A percentile compares a stretch with the other conserved stretches of the same genome.
Evolutionary conservation across 2,113 vertebrate species (phyloP).

Genomic region (Chlamydotis undulata): DNA sequence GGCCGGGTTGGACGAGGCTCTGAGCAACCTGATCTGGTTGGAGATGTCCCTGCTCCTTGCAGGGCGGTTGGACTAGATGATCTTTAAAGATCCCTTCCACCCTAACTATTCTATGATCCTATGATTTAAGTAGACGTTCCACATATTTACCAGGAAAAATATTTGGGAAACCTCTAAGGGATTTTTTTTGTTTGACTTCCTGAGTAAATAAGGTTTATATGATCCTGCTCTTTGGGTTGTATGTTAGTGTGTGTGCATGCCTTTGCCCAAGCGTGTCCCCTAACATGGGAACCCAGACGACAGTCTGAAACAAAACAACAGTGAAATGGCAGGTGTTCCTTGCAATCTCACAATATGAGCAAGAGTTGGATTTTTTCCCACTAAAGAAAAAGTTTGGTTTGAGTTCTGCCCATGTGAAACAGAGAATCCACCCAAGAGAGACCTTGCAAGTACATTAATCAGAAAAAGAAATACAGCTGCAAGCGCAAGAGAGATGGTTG

Average conservation of each 20-base stretch:
- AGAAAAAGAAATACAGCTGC: not conserved
- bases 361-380: not conserved
- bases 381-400: not conserved
- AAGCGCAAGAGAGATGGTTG: not conserved
- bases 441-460: not conserved
- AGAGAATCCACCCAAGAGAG: not conserved
- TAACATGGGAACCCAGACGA: not conserved
- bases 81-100: too few relatives aligned
- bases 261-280: not conserved
- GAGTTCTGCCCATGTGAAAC: not conserved
- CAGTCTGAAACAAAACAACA: not conserved
- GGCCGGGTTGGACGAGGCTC: too few relatives aligned
- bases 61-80: too few relatives aligned
- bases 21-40: too few relatives aligned
- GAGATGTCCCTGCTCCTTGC: too few relatives aligned
- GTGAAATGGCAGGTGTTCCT: rapidly evolving
- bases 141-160: not conserved
- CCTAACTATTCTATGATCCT: too few relatives aligned
- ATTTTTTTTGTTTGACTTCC: not conserved
- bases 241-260: not conserved
- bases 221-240: not conserved
- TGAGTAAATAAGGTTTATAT: not conserved
- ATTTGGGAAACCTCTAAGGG: not conserved
- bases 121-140: not conserved
- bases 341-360: not conserved